These are phyloP conservation scores for Drosophila ambigua DNA, from an alignment of 1,140 invertebrate genomes.

Conservation along the genomic window DNA sequence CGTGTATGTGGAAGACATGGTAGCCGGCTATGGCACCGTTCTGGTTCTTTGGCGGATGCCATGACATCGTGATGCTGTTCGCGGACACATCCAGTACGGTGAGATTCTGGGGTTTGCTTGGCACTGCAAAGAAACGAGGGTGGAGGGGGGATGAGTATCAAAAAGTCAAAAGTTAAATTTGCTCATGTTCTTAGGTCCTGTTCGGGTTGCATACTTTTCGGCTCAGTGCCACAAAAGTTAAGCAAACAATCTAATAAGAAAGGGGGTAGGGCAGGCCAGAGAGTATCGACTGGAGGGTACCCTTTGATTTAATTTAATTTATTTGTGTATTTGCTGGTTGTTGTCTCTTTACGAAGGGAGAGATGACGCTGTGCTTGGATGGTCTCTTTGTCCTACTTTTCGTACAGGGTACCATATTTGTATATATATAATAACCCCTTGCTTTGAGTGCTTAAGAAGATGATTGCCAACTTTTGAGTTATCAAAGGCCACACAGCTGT, in stretches of 20 bases:
- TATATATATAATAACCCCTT: neutral
- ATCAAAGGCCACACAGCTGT: conserved; percentile 30
- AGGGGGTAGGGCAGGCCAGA: neutral
- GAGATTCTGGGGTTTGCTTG: conserved; percentile 92
- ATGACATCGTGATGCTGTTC: conserved; percentile 90
- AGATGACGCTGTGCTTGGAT: too few species aligned
- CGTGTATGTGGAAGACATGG: conserved; percentile 88
- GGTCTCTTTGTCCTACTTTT: too few species aligned
- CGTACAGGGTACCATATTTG: too few species aligned
- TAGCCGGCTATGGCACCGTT: conserved; percentile 90
- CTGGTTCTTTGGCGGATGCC: conserved; percentile 89
- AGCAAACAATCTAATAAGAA: neutral
- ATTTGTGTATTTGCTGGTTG: too few species aligned
- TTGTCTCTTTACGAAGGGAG: too few species aligned
- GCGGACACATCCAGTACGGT: conserved; percentile 90
- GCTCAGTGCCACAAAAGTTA: conserved; percentile 29
- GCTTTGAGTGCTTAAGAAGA: conserved; percentile 16
- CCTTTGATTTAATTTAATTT: neutral
- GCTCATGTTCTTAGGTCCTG: conserved; percentile 42
- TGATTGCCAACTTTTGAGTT: conserved; percentile 28
- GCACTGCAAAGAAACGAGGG: conserved; percentile 86
- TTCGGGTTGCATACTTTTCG: conserved; percentile 43
- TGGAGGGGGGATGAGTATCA: conserved; percentile 23
- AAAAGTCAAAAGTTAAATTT: conserved; percentile 58
- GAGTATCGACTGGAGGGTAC: neutral